Percentiles rank a stretch among this genome's conserved stretches.
Evolutionary conservation across 2,113 vertebrate species (phyloP).

Genomic region (Brachionichthys hirsutus): DNA sequence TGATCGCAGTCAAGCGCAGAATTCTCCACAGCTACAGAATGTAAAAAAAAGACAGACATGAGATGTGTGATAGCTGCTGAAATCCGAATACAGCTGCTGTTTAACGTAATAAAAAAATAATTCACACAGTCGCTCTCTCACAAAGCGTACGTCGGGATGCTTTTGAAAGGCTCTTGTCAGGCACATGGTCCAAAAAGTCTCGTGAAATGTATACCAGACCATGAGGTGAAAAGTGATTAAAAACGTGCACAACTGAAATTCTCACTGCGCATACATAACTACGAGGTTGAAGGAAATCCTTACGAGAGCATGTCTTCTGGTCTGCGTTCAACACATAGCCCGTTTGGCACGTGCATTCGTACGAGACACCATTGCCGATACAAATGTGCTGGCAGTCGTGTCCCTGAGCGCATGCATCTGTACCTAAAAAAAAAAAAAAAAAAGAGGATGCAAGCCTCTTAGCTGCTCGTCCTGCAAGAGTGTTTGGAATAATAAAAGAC

Average conservation of each 20-base stretch:
- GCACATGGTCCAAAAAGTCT: background rate
- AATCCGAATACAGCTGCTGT: background rate
- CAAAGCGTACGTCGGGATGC: background rate
- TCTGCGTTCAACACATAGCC: slow-evolving; percentile 80
- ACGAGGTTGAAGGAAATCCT: slow-evolving; percentile 8
- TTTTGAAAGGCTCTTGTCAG: slow-evolving; percentile 4
- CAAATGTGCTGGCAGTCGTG: slow-evolving; percentile 80
- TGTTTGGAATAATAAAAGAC: background rate
- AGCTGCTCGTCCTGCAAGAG: background rate
- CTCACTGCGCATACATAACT: background rate
- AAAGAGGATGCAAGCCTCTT: background rate
- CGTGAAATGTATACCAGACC: background rate
- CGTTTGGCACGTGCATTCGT: slow-evolving; percentile 72
- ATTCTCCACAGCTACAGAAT: slow-evolving; percentile 28
- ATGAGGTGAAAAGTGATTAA: background rate
- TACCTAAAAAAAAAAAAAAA: slow-evolving; percentile 46
- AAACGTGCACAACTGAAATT: background rate
- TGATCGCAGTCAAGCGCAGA: slow-evolving; percentile 12
- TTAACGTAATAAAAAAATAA: background rate
- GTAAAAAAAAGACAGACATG: slow-evolving; percentile 49
- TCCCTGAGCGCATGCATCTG: slow-evolving; percentile 64
- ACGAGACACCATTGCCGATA: slow-evolving; percentile 58
- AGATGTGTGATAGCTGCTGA: slow-evolving; percentile 2
- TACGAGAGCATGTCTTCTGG: slow-evolving; percentile 77
- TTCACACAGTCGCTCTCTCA: slow-evolving; percentile 14